Conservation (phyloP, 2,888 invertebrate genomes). For the Tipula vernalis region DNA sequence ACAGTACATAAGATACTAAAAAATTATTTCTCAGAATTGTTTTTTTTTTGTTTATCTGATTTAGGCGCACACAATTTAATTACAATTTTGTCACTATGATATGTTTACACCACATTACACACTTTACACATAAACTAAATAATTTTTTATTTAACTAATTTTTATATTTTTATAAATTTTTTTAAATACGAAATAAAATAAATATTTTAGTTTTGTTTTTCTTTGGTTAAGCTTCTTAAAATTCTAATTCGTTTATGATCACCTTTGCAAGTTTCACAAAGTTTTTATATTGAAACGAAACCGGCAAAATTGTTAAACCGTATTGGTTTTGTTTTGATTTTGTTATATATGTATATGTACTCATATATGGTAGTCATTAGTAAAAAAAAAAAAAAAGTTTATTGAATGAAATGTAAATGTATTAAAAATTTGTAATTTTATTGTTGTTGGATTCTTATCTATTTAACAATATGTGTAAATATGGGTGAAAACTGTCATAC, state of each 20-base stretch:
- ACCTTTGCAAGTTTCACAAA: neutral
- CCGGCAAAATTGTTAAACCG: neutral
- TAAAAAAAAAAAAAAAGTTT: neutral
- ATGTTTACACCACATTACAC: neutral
- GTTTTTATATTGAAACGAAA: neutral
- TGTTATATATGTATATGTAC: neutral
- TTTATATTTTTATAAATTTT: neutral
- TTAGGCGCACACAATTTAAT: neutral
- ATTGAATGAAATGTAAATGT: neutral
- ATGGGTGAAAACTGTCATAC: neutral
- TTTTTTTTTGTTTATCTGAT: neutral
- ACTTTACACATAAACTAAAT: neutral
- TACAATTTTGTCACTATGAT: neutral
- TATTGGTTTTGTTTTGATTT: neutral
- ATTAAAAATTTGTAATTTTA: neutral
- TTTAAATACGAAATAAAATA: neutral
- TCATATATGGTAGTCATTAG: neutral
- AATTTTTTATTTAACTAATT: neutral
- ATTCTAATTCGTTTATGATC: neutral
- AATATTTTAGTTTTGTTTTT: neutral
- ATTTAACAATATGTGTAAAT: neutral
- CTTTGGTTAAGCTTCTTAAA: constrained; percentile 4
- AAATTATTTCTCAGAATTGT: neutral
- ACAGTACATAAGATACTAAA: neutral
- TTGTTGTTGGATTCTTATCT: neutral